Evolutionary conservation across 2,113 vertebrate species (phyloP).

Genomic region (Sisor rabdophorus): DNA sequence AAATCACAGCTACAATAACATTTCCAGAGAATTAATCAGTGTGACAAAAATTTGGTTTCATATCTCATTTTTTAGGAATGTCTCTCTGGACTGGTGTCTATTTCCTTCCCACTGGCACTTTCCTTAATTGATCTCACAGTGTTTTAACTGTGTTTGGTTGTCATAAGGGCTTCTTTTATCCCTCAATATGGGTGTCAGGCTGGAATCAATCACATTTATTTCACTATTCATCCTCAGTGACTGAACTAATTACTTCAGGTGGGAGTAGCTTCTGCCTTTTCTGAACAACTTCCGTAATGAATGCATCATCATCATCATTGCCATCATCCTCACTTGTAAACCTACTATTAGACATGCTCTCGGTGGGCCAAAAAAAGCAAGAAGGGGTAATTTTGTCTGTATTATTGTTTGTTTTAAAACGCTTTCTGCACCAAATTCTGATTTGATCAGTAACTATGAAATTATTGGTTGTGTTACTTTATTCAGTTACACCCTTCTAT

Average conservation of each 20-base stretch:
- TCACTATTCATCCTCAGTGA: constrained; percentile 8
- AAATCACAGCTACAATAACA: neutral
- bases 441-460: neutral
- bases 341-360: neutral
- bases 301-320: neutral
- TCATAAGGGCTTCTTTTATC: constrained; percentile 10
- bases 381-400: neutral
- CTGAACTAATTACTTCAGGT: constrained; percentile 17
- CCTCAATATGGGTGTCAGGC: neutral
- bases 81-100: neutral
- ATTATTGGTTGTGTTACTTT: neutral
- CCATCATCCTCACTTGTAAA: neutral
- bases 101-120: neutral
- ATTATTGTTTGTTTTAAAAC: neutral
- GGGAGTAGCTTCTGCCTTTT: neutral
- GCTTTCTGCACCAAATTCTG: neutral
- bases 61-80: neutral
- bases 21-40: neutral
- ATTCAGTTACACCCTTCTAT: too few species aligned
- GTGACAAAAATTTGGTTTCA: neutral
- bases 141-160: neutral
- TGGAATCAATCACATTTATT: neutral
- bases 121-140: neutral
- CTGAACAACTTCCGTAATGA: neutral
- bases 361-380: neutral